Percentiles rank a stretch among this genome's conserved stretches.
phyloP scores from a whole-genome alignment of 2,797 vertebrate genomes.

The Periparus ater region DNA sequence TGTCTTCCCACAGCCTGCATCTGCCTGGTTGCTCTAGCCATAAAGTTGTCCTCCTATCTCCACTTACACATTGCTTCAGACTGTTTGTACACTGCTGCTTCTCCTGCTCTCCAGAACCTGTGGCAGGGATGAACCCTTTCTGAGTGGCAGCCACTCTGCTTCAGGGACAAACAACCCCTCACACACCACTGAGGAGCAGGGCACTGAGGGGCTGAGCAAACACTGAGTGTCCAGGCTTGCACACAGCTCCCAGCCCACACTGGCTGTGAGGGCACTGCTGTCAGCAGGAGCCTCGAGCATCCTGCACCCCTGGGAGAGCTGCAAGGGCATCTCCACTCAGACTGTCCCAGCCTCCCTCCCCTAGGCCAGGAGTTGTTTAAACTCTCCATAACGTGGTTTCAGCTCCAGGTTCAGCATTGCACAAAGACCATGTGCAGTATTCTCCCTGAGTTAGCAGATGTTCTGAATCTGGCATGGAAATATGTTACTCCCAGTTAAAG shows the following conservation, averaged over 20 bases:
- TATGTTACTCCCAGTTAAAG: not conserved
- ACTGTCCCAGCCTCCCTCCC: not conserved
- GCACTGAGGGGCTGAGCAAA: not conserved
- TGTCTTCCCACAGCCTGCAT: not conserved
- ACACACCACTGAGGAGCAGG: not conserved
- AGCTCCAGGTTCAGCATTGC: not conserved
- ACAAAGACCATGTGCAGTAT: not conserved
- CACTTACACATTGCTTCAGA: not conserved
- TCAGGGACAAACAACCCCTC: not conserved
- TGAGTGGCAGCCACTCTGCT: not conserved
- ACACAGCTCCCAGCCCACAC: not conserved
- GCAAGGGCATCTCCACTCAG: not conserved
- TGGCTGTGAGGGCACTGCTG: not conserved
- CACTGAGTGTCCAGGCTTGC: accelerated
- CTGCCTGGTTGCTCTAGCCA: not conserved
- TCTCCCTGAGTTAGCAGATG: not conserved
- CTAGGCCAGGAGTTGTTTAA: not conserved
- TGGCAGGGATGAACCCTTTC: not conserved
- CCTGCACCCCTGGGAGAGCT: not conserved
- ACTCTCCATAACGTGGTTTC: not conserved
- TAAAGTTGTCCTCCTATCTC: not conserved
- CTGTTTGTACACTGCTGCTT: not conserved
- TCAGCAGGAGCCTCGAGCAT: not conserved
- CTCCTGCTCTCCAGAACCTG: no score
- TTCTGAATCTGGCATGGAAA: not conserved